phyloP scores from a whole-genome alignment of 1,140 invertebrate species.

The Sarcophaga bullata region DNA sequence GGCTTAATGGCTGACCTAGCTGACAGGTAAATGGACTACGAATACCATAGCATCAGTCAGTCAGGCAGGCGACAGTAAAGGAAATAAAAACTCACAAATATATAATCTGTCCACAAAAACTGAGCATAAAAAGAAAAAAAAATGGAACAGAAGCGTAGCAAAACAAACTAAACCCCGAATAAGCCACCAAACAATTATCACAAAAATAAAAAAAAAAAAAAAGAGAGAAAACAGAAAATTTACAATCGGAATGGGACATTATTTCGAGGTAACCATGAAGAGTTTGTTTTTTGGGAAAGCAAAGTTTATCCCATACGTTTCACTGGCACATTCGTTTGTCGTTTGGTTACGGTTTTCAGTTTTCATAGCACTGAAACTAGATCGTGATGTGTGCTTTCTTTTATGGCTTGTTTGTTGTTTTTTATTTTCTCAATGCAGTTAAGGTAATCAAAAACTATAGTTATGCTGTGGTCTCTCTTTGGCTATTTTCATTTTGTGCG shows the following conservation, averaged over 20 bases:
- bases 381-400: neutral
- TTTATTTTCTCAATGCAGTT: neutral
- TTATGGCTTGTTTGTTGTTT: neutral
- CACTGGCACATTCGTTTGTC: neutral
- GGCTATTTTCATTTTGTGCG: neutral
- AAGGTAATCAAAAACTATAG: neutral
- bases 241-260: too few relatives aligned
- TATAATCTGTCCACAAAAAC: neutral
- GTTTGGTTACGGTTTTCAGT: neutral
- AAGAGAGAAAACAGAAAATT: too few relatives aligned
- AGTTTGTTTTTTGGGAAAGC: neutral
- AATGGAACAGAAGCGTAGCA: neutral
- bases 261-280: neutral
- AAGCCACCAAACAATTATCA: constrained; percentile 19
- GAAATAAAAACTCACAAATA: neutral
- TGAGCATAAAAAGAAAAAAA: neutral
- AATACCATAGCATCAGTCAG: too few relatives aligned
- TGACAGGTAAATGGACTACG: too few relatives aligned
- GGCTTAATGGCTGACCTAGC: too few relatives aligned
- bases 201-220: neutral
- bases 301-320: neutral
- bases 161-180: neutral
- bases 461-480: neutral
- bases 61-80: neutral
- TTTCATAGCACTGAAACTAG: too few relatives aligned